phyloP scores from a whole-genome alignment of 2,888 invertebrate species.

The Vanessa cardui region DNA sequence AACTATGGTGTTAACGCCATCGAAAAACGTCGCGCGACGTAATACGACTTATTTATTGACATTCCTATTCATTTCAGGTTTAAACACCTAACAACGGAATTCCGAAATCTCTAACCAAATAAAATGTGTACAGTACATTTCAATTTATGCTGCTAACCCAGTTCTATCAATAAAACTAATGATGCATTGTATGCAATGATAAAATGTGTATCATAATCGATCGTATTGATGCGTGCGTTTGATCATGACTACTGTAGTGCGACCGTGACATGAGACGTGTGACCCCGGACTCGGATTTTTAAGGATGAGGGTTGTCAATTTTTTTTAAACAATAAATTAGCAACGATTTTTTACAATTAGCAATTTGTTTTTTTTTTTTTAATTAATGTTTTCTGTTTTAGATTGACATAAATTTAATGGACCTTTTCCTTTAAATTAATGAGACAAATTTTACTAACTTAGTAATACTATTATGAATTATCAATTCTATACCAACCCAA shows the following conservation, averaged over 20 bases:
- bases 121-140: constrained; percentile 2
- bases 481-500: too few relatives aligned
- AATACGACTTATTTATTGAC: neutral
- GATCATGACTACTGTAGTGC: constrained; percentile 23
- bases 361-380: neutral
- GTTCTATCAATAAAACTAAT: neutral
- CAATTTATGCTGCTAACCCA: neutral
- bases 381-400: neutral
- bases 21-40: neutral
- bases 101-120: neutral
- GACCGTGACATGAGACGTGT: constrained; percentile 74
- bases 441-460: too few relatives aligned
- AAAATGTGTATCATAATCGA: neutral
- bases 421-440: too few relatives aligned
- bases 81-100: neutral
- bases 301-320: constrained; percentile 39
- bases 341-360: neutral
- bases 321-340: neutral
- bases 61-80: neutral
- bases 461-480: too few relatives aligned
- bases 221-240: constrained; percentile 15
- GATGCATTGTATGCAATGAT: constrained; percentile 2
- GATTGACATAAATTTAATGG: too few relatives aligned
- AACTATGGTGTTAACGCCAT: neutral
- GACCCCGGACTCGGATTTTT: constrained; percentile 56